Conservation (phyloP, 1,140 invertebrate species). For the Artemia franciscana region DNA sequence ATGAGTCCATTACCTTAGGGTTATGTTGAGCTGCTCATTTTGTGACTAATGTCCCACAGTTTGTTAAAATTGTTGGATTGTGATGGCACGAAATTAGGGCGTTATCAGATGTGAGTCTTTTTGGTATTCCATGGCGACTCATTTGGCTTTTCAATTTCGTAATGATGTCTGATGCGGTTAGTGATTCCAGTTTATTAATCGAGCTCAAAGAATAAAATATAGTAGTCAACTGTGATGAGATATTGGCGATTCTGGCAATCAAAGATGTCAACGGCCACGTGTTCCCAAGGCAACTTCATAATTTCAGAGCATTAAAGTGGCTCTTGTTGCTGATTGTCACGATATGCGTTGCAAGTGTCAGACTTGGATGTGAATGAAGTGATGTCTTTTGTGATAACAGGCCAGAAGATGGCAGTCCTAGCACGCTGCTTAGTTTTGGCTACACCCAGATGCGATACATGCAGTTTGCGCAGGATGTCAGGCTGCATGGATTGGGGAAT, state of each 20-base stretch:
- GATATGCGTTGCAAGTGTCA: not conserved
- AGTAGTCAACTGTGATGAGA: not conserved
- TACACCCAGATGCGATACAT: not conserved
- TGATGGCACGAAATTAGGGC: not conserved
- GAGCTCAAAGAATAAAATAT: no score
- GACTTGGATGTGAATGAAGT: not conserved
- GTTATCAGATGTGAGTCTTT: not conserved
- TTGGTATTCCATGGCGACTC: not conserved
- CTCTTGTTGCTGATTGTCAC: not conserved
- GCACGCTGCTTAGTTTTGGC: not conserved
- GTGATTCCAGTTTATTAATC: not conserved
- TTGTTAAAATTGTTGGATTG: not conserved
- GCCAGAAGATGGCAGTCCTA: no score
- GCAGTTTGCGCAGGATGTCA: not conserved
- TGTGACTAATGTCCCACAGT: not conserved
- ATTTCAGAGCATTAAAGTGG: no score
- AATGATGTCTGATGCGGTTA: not conserved
- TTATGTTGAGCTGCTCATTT: not conserved
- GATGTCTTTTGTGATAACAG: not conserved
- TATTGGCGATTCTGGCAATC: not conserved
- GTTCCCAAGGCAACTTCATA: not conserved
- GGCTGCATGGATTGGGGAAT: not conserved
- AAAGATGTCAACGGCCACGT: not conserved
- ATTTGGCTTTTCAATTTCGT: not conserved
- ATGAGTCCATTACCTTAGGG: not conserved